Evolutionary conservation across 2,888 invertebrate species (phyloP).

Genomic region (Portevinia maculata): DNA sequence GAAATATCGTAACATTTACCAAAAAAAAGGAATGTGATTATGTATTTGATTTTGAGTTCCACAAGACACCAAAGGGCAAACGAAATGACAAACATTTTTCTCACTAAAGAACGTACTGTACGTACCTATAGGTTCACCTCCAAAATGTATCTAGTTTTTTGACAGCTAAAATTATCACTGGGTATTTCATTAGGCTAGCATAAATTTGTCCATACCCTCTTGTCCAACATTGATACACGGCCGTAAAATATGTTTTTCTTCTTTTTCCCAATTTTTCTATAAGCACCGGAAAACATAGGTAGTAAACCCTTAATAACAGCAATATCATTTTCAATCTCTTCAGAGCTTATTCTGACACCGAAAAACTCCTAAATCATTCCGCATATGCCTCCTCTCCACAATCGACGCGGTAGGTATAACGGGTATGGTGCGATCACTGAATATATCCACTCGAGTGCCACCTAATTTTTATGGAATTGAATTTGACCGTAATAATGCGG

Average conservation of each 20-base stretch:
- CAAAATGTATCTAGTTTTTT: too few species aligned
- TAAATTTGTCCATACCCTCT: too few species aligned
- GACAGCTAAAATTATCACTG: too few species aligned
- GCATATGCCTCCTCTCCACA: neutral
- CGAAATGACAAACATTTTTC: too few species aligned
- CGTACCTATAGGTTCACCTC: too few species aligned
- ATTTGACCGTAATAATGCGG: conserved; percentile 37
- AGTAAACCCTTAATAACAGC: neutral
- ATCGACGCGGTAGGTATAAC: neutral
- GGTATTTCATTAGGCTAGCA: too few species aligned
- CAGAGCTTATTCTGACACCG: neutral
- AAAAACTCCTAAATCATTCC: conserved; percentile 3
- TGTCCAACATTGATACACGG: neutral
- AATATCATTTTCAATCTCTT: neutral
- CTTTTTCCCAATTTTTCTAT: neutral
- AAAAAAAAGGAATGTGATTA: too few species aligned
- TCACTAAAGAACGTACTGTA: too few species aligned
- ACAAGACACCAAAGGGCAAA: too few species aligned
- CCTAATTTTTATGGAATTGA: conserved; percentile 33
- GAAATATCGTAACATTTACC: too few species aligned
- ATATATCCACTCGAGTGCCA: conserved; percentile 33
- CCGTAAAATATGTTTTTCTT: neutral
- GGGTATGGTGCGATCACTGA: neutral
- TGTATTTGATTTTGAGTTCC: too few species aligned
- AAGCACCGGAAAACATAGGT: neutral